Base-by-base conservation (phyloP, 2,888 invertebrate genomes). In the Leucania comma region DNA sequence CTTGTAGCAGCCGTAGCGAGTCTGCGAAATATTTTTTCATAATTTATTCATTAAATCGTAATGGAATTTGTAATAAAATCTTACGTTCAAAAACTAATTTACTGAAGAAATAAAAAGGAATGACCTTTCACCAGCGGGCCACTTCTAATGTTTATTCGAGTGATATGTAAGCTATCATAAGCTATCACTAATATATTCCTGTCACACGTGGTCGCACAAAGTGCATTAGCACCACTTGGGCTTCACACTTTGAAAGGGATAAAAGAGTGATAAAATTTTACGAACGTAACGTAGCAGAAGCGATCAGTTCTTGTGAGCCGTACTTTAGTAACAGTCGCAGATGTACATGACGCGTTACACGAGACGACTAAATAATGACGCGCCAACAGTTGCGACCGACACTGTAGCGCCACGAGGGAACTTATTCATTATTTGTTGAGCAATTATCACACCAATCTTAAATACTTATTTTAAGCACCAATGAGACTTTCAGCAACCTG, bases 341-440 rank as follows among this genome's bases (percentile, higher is more conserved):
- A 88, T 90, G 90, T 84, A 87, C 75, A 75, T 86, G 90, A 90
- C 89, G 82, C 78, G 82, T 84, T 81, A 88, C 89, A 88, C 81
- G 82, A 81, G 85, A 90, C 87, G 88, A 88, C 85, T 87, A 88
- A 90, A 90, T 90, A 90, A 90, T 90, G 89, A 89, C 86, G 78
- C 81, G 76, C 82, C 80, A 80, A 81, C 88, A 86, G 82, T 85
- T 87, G 87, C 72, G 75, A 77, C 68, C 78, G 86, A 87, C 87
- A 85, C 81, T 78, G 79, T 80, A 84, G 80, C 80, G 80, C 80
- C 82, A 72, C 81, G 75, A 68, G 56, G 68, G 65, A 83, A 78
- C 78, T 78, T 73, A 79, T 74, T 81, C 74, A 67, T 78, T 84
- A 60, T 68, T 66, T 74, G 46, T 38, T 67, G 17, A 51, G 59